Percentiles rank a stretch among this genome's conserved stretches.
phyloP scores from a whole-genome alignment of 2,113 vertebrate species.

The Emydocephalus ijimae region DNA sequence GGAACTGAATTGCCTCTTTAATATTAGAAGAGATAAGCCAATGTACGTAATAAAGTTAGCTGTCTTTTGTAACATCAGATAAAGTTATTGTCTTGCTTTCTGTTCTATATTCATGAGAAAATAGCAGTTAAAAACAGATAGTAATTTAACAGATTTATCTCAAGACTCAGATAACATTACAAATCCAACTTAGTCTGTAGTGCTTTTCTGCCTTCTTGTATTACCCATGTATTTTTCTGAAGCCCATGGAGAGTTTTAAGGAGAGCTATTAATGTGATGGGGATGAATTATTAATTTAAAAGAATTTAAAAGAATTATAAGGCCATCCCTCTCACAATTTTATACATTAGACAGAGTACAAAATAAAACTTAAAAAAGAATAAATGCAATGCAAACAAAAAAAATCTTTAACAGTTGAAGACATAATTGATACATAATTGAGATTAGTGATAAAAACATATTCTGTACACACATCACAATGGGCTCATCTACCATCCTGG shows the following conservation, averaged over 20 bases:
- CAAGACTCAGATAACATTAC: background rate
- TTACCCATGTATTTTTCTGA: background rate
- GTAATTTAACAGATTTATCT: background rate
- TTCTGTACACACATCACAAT: background rate
- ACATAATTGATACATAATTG: background rate
- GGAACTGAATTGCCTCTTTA: background rate
- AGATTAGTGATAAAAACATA: background rate
- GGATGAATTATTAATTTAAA: background rate
- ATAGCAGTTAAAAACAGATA: background rate
- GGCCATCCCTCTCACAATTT: background rate
- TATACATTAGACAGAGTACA: background rate
- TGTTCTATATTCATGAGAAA: background rate
- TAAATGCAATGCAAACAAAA: background rate
- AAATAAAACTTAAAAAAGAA: background rate
- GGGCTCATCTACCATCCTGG: background rate
- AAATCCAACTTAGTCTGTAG: background rate
- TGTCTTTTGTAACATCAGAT: background rate
- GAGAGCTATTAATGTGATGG: background rate
- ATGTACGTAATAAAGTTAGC: background rate
- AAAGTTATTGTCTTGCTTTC: background rate
- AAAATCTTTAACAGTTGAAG: background rate
- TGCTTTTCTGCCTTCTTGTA: background rate
- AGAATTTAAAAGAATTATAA: background rate
- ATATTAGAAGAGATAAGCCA: background rate
- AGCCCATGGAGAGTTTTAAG: background rate